Evolutionary conservation across 2,888 invertebrate species (phyloP).

Genomic region (Hydropsyche betteni): DNA sequence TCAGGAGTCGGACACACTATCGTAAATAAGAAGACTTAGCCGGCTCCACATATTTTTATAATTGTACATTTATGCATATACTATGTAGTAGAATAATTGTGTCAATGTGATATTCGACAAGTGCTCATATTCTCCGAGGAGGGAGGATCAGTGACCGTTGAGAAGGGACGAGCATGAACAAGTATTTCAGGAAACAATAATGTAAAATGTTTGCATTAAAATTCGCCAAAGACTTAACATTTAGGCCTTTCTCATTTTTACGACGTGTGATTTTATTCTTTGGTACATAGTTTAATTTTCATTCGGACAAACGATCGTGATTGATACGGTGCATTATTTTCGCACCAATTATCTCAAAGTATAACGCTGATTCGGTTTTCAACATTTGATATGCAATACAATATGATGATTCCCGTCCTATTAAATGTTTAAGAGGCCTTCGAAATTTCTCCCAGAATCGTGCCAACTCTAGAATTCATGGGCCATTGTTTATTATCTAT

Average conservation of each 20-base stretch:
- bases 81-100: slow-evolving; percentile 6
- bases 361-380: too few relatives aligned
- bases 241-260: not conserved
- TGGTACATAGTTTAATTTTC: too few relatives aligned
- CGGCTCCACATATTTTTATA: slow-evolving; percentile 6
- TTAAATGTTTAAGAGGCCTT: slow-evolving; percentile 3
- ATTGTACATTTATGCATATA: slow-evolving; percentile 12
- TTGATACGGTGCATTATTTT: too few relatives aligned
- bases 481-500: slow-evolving; percentile 6
- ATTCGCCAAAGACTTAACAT: slow-evolving; percentile 27
- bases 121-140: not conserved
- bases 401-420: slow-evolving; percentile 12
- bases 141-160: too few relatives aligned
- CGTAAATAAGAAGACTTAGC: slow-evolving; percentile 36
- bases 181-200: too few relatives aligned
- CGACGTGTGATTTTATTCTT: too few relatives aligned
- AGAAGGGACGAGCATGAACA: too few relatives aligned
- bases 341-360: too few relatives aligned
- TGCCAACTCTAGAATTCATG: slow-evolving; percentile 12
- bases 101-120: slow-evolving; percentile 22
- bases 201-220: not conserved
- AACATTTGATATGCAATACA: too few relatives aligned
- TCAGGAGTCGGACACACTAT: slow-evolving; percentile 56
- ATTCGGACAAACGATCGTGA: too few relatives aligned
- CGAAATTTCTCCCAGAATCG: slow-evolving; percentile 10